Conservation (phyloP, 1,140 invertebrate species). For the Heliconius nattereri region DNA sequence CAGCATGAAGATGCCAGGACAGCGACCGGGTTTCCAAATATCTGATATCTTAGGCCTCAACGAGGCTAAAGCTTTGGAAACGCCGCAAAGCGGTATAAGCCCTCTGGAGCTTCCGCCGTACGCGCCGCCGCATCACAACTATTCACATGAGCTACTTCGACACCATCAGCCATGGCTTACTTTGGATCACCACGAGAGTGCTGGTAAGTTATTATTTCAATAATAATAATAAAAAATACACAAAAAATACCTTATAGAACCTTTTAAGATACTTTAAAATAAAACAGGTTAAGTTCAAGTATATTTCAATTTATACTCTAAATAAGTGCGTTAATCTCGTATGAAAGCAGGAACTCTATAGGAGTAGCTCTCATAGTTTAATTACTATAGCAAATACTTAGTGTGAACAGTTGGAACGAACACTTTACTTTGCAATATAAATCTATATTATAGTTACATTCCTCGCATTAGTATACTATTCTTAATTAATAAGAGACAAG, state of each 20-base stretch:
- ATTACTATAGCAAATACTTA: constrained; percentile 6
- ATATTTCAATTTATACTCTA: background rate
- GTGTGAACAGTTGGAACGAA: background rate
- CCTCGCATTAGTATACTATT: background rate
- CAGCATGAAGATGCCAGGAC: constrained; percentile 85
- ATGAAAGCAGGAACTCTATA: constrained; percentile 15
- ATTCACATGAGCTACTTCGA: constrained; percentile 67
- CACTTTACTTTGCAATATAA: background rate
- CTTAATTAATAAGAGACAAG: background rate
- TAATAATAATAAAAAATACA: background rate
- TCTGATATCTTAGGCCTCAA: constrained; percentile 87
- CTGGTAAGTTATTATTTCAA: constrained; percentile 47
- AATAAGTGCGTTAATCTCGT: constrained; percentile 21
- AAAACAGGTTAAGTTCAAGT: background rate
- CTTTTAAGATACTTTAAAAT: background rate
- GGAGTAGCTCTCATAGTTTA: constrained; percentile 21
- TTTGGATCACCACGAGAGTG: constrained; percentile 67
- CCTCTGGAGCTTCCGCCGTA: constrained; percentile 62
- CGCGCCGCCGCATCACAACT: constrained; percentile 61
- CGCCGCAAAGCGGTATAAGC: constrained; percentile 47
- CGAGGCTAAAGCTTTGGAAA: constrained; percentile 69
- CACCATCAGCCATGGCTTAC: constrained; percentile 76
- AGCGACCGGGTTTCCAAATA: constrained; percentile 87
- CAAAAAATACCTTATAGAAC: background rate
- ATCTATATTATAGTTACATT: background rate